Base-by-base conservation (phyloP, 2,888 invertebrate species). In the Drosophila anceps region DNA sequence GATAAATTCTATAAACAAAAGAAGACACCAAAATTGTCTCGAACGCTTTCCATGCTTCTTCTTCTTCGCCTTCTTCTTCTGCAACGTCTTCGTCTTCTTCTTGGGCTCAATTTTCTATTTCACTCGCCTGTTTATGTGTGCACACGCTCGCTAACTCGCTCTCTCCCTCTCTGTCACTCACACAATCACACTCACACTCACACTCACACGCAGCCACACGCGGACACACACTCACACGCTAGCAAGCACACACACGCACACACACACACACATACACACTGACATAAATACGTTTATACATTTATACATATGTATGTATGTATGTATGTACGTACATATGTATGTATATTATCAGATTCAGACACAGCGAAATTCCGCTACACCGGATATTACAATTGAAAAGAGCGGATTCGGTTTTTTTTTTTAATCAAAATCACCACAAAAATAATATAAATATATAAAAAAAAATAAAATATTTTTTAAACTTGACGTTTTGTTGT, bases 381-480 rank as follows among this genome's bases (percentile, higher is more conserved):
- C 76, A 90, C 90, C 90, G 90, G 90, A 90, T 83, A 85, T 88
- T 73, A 83, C 84, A 90, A 90, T 90, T 90, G 90, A 90, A 86
- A 82, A 81, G 76, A 79, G 82, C 83, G 84, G 72, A 84, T 79
- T 84, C 68, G 59, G 35, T 29, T 54, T 76, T 76, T 69, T 64
- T 20, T 44, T 70, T 70, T 70, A 77, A 67, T 74, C 67, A 77
- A 68, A 74, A 73, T 79, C 76, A 79, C 73, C 81, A 72, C 76
- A 60, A 81, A 73, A 68, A 69, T 62, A 58, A 41, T 60, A 65
- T 43, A 63, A 57, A 70, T 43, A 35, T 39, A 31, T 62, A 55
- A 27, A 33, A 65, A 55, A 54, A 63, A 39, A 46, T 58, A 41
- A 12, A 8, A 24, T 31, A 57, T 43, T 7, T 43, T 57, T n/a